Evolutionary conservation across 2,797 vertebrate species (phyloP).

Genomic region (Amblyraja radiata): DNA sequence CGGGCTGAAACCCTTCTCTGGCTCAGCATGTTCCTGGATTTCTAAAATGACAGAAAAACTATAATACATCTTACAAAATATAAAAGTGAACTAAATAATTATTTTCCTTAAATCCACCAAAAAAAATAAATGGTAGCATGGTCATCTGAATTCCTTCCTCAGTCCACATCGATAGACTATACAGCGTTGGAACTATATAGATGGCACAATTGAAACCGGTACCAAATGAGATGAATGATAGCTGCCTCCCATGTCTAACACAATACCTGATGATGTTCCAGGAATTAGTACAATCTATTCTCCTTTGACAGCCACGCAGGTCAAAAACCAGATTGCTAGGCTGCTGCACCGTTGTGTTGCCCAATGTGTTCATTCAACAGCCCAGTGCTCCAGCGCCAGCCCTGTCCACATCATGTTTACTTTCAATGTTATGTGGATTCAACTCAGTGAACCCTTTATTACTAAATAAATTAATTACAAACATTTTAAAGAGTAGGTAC

Average conservation of each 20-base stretch:
- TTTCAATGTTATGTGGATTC: not conserved
- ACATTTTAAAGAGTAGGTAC: not conserved
- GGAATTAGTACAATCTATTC: slow-evolving; percentile 2
- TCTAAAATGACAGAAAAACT: not conserved
- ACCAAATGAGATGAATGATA: not conserved
- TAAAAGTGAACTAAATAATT: not conserved
- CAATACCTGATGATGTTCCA: slow-evolving; percentile 11
- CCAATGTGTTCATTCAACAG: not conserved
- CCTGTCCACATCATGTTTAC: not conserved
- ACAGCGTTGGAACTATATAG: not conserved
- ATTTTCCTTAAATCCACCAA: not conserved
- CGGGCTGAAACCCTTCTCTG: not conserved
- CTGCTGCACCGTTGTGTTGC: too few relatives aligned
- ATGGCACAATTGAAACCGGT: not conserved
- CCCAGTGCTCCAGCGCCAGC: not conserved
- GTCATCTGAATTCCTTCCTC: not conserved
- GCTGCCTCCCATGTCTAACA: not conserved
- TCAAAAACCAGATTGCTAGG: not conserved
- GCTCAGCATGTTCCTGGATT: not conserved
- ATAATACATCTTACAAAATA: not conserved
- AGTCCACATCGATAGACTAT: not conserved
- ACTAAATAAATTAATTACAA: not conserved
- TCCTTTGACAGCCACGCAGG: not conserved
- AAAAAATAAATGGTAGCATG: not conserved
- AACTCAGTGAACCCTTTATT: not conserved